Evolutionary conservation across 37 sponge, comb jelly and placozoan genomes (phyloP), one percentile per base, ranked within the genome.

Genomic region (Chondrilla cf. caribensis): DNA sequence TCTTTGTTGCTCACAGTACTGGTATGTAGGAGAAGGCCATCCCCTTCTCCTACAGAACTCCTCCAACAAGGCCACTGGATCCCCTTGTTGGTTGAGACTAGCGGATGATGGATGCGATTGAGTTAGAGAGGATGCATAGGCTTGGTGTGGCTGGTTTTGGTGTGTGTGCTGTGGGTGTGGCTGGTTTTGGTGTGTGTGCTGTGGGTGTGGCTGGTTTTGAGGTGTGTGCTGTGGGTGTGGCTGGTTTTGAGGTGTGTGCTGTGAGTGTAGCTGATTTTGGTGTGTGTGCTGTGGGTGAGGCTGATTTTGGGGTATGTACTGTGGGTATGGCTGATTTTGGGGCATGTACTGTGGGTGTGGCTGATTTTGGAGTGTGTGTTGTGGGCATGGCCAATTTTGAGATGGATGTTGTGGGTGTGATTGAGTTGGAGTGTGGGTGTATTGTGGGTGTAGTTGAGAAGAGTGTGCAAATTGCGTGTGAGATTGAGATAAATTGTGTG

Each of bases 1-100:
- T n/a, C 44, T 57, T n/a, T 7, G 0, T 19, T 64, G 28, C 71
- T 89, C 79, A 7, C 0, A 11, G 5, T 81, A 73, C 31, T 54
- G 38, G 70, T 81, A 89, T 17, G 51, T 19, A 38, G 89, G 89
- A 29, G 77, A 47, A 25, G 86, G 38, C 19, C 81, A 38, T 17
- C 68, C 36, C 0, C 42, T 18, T 18, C 29, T 18, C 2, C 43
- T 26, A 54, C 89, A 89, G 18, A 28, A 62, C 43, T 78, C 19
- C 33, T 83, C 80, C 29, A 88, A 60, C 9, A 31, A 19, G 11
- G 33, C 42, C 0, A 54, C 51, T n/a, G 36, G 31, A n/a, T 39
- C 57, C 7, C 64, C 64, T 62, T 62, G 64, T 14, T 47, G 11
- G 51, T 47, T 6, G 11, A 14, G 51, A 11, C 51, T 11, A 14